Evolutionary conservation across 23 tunicate species (phyloP).

Genomic region (Phallusia fumigata): DNA sequence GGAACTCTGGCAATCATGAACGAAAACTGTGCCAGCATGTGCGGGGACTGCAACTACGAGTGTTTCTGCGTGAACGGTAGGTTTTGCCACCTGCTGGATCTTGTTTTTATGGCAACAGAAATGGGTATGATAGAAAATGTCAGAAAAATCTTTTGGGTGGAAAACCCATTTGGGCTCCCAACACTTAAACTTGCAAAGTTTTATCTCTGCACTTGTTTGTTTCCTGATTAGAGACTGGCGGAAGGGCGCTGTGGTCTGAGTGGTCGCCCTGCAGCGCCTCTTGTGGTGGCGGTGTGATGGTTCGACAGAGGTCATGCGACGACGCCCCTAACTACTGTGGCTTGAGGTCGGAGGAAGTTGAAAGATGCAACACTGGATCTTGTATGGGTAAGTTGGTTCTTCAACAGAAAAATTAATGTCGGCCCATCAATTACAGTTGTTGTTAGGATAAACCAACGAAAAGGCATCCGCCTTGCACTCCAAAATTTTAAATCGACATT

Average conservation of each 20-base stretch:
- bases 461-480: no score
- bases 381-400: background rate
- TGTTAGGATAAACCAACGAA: no score
- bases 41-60: background rate
- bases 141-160: no score
- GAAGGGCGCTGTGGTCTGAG: slow-evolving; percentile 1
- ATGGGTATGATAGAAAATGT: no score
- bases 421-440: no score
- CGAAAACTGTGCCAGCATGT: background rate
- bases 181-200: no score
- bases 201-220: background rate
- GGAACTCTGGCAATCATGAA: background rate
- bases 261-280: slow-evolving; percentile 26
- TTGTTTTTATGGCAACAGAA: no score
- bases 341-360: background rate
- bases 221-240: background rate
- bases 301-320: slow-evolving; percentile 14
- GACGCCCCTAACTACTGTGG: background rate
- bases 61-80: background rate
- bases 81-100: no score
- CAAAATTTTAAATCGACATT: no score
- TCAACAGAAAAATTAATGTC: no score
- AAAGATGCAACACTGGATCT: background rate
- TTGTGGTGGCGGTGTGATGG: slow-evolving; percentile 40
- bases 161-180: no score